Percentiles rank a stretch among this genome's conserved stretches.
These are phyloP conservation scores for Dryas iulia DNA, from an alignment of 1,140 invertebrate species.

Conservation along the genomic window DNA sequence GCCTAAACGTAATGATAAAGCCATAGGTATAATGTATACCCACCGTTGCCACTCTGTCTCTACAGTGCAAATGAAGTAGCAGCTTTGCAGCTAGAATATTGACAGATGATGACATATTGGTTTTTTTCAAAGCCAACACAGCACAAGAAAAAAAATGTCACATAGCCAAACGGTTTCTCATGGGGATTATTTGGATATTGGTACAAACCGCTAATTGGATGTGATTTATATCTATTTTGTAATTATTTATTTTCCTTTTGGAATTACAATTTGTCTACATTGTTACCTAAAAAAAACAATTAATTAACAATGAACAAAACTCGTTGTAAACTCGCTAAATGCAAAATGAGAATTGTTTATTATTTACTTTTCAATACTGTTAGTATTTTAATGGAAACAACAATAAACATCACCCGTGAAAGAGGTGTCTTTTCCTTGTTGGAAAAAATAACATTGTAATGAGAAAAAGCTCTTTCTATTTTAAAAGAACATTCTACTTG, in stretches of 20 bases:
- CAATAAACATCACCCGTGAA: neutral
- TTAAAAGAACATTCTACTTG: neutral
- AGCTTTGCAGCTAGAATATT: neutral
- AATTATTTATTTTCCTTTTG: too few relatives aligned
- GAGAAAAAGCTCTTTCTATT: neutral
- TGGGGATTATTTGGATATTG: neutral
- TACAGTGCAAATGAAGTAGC: neutral
- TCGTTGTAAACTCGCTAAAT: neutral
- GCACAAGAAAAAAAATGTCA: neutral
- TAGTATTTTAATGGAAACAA: neutral
- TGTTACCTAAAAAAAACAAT: too few relatives aligned
- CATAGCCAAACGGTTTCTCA: neutral
- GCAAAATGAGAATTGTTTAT: neutral
- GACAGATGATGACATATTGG: neutral
- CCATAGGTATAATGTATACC: neutral
- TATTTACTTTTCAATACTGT: neutral
- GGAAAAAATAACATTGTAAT: neutral
- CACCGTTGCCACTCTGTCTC: neutral
- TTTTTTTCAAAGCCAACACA: neutral
- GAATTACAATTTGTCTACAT: too few relatives aligned
- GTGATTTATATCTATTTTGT: too few relatives aligned
- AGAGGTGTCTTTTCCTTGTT: neutral
- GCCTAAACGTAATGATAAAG: neutral
- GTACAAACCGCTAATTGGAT: neutral
- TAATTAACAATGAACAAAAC: too few relatives aligned